Evolutionary conservation across 2,113 vertebrate species (phyloP).

Genomic region (Ammodytes dubius): DNA sequence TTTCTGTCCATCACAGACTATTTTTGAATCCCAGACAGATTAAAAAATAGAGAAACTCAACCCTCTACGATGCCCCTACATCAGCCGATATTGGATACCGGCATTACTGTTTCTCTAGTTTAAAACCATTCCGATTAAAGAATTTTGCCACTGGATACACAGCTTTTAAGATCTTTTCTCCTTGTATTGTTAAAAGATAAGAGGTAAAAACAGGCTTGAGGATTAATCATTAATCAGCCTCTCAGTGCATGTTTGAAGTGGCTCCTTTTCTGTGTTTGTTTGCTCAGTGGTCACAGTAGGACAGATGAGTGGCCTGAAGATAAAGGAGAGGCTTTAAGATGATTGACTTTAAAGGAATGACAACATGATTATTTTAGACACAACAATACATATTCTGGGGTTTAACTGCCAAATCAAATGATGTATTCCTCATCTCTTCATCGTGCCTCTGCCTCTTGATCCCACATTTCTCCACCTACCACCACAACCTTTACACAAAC

Average conservation of each 20-base stretch:
- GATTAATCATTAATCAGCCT: conserved; percentile 60
- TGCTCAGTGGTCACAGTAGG: conserved; percentile 23
- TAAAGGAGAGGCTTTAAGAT: not conserved
- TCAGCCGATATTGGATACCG: conserved; percentile 37
- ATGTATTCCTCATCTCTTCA: conserved; percentile 31
- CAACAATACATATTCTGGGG: not conserved
- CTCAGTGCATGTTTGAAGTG: conserved; percentile 24
- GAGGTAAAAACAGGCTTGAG: conserved; percentile 36
- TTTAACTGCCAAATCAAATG: conserved; percentile 26
- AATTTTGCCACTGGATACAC: conserved; percentile 49
- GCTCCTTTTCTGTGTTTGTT: conserved; percentile 42
- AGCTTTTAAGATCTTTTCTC: conserved; percentile 50
- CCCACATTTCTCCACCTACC: conserved; percentile 27
- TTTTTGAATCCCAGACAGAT: no score
- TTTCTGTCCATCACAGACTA: no score
- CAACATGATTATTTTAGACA: not conserved
- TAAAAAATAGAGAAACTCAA: no score
- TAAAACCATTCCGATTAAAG: conserved; percentile 42
- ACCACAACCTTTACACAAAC: conserved; percentile 71
- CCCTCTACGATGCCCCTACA: not conserved
- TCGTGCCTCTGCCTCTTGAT: conserved; percentile 29
- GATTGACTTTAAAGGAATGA: not conserved
- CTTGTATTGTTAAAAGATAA: conserved; percentile 59
- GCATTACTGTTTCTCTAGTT: conserved; percentile 34
- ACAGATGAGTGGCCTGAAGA: not conserved